Base-by-base conservation (phyloP, 2,113 vertebrate species). In the Melanocharis versteri region DNA sequence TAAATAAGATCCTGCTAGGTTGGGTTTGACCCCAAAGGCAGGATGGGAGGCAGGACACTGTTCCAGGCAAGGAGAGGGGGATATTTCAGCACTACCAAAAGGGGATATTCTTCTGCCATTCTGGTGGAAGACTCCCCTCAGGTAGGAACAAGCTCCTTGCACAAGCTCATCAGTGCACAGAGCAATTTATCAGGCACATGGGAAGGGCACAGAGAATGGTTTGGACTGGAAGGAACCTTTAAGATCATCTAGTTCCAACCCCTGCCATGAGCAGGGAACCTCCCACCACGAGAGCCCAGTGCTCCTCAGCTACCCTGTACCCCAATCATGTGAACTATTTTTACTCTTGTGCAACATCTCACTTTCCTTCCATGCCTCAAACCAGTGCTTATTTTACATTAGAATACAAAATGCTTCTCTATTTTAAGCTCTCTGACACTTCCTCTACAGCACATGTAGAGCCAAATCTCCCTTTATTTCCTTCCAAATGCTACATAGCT, bases 371-470 rank as follows among this genome's bases (percentile, higher is more conserved):
- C 64, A 62, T 45, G 75, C 87, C 92, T 80, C 66, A 44, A 66
- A 39, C 23, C 50, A 71, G 21, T 19, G 44, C 93, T 76, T 90
- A 62, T 95, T 94, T 94, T 83, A 70, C 65, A 81, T 73, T 77
- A 35, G 75, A 91, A 88, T 68, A 92, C 7, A 6, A 75, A 94
- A 80, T 44, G 33, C 85, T 83, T 39, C 70, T 81, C 51, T 76
- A 42, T 79, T 81, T 96, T 83, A 84, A 92, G 72, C 66, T 78
- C 83, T 86, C 90, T 93, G 87, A 89, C 81, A 85, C 70, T 82
- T 95, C 75, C 78, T 96, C 85, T 96, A 91, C 76, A 90, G 85
- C 82, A 90, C 79, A 83, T 9, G 35, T 27, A 93, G 75, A 91
- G 75, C 80, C 64, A 61, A 31, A 23, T 73, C 93, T 68, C 70